These are phyloP conservation scores for Diplodus sargus DNA, from an alignment of 2,797 vertebrate species.

Conservation along the genomic window DNA sequence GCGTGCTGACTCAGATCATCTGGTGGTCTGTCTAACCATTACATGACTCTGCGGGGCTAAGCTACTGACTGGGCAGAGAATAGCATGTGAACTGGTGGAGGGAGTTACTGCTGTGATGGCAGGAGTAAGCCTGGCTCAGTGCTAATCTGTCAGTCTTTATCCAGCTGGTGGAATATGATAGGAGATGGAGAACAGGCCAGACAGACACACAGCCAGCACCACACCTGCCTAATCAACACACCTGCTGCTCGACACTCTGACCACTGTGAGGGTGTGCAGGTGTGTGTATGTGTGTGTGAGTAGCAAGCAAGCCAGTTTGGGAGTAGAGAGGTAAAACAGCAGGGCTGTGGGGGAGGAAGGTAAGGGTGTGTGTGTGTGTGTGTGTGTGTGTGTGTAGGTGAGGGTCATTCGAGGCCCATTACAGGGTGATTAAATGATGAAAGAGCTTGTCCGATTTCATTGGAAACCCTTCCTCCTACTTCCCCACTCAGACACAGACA, in stretches of 20 bases:
- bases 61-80: constrained; percentile 66
- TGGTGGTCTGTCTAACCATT: constrained; percentile 69
- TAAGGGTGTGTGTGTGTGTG: constrained; percentile 7
- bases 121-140: constrained; percentile 60
- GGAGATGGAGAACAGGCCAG: constrained; percentile 54
- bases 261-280: constrained; percentile 41
- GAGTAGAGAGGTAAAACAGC: constrained; percentile 52
- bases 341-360: constrained; percentile 41
- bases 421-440: constrained; percentile 82
- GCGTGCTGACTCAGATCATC: constrained; percentile 68
- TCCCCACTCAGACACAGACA: constrained; percentile 42
- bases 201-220: constrained; percentile 58
- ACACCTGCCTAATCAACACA: constrained; percentile 77
- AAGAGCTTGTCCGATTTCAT: constrained; percentile 78
- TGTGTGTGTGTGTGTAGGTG: constrained; percentile 44
- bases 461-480: constrained; percentile 50
- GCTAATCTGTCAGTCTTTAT: constrained; percentile 77
- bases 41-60: constrained; percentile 66
- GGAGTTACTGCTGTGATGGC: constrained; percentile 63
- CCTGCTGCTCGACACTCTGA: constrained; percentile 73
- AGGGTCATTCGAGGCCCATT: constrained; percentile 76
- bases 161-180: constrained; percentile 70
- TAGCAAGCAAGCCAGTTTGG: constrained; percentile 35
- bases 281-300: constrained; percentile 21
- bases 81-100: constrained; percentile 44